Conservation (phyloP, 1,140 invertebrate genomes). For the Drosophila sp. region DNA sequence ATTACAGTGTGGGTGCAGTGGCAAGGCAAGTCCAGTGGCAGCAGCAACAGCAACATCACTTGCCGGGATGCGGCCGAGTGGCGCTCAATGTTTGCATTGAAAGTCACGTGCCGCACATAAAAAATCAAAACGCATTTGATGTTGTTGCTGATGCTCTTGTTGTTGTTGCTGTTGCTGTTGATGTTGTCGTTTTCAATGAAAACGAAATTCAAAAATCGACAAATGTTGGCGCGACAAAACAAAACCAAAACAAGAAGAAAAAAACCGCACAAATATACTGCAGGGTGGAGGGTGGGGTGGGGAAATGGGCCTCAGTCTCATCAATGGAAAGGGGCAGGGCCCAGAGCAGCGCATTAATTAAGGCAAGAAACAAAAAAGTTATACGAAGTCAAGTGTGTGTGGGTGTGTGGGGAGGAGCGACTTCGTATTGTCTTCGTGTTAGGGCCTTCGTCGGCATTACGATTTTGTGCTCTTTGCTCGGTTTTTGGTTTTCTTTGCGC, state of each 20-base stretch:
- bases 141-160: slow-evolving; percentile 28
- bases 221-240: slow-evolving; percentile 61
- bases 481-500: slow-evolving; percentile 76
- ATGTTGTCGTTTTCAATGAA: slow-evolving; percentile 60
- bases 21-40: slow-evolving; percentile 11
- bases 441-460: slow-evolving; percentile 53
- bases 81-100: slow-evolving; percentile 68
- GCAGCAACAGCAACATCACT: slow-evolving; percentile 10
- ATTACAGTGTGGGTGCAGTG: slow-evolving; percentile 51
- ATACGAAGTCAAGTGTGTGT: slow-evolving; percentile 29
- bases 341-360: slow-evolving; percentile 66
- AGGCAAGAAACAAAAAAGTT: slow-evolving; percentile 58
- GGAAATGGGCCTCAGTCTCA: slow-evolving; percentile 44
- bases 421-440: slow-evolving; percentile 67
- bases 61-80: slow-evolving; percentile 64
- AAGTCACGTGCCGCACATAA: slow-evolving; percentile 77
- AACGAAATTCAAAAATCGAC: slow-evolving; percentile 73
- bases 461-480: slow-evolving; percentile 55
- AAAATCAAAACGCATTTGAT: slow-evolving; percentile 65
- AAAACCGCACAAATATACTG: slow-evolving; percentile 5
- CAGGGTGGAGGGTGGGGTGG: neutral
- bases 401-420: slow-evolving; percentile 32
- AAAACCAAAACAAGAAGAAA: slow-evolving; percentile 19
- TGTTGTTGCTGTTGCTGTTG: slow-evolving; percentile 34
- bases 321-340: slow-evolving; percentile 66